Evolutionary conservation across 2,888 invertebrate genomes (phyloP), one percentile per base, ranked within the genome.

Genomic region (Zele albiditarsus): DNA sequence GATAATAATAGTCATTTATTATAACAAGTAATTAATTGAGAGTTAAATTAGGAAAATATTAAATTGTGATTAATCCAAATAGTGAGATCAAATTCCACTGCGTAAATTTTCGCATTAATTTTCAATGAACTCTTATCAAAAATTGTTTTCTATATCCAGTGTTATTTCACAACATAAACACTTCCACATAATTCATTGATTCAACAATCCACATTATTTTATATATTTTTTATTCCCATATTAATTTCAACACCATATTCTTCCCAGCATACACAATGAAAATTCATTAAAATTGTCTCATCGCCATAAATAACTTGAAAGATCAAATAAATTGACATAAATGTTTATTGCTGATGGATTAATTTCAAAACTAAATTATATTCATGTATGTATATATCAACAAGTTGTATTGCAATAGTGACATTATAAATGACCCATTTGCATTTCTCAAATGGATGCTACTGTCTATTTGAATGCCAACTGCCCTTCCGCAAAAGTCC

Each of bases 381-480:
- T 62, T 28, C 6, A 31, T 62, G 28, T 28, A 27, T 60, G n/a
- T 25, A 31, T 27, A 10, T n/a, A 28, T 16, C 12, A 42, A 57
- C 25, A 20, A 70, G 38, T 57, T 76, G 79, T 72, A 79, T 78
- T 78, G 77, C 75, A 68, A 31, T 65, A 74, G 74, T 71, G 76
- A 76, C 58, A 78, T 80, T 79, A 78, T 80, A 80, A 78, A 79
- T 80, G 76, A 78, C 68, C 76, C 79, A 80, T 80, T 78, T 73
- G 76, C 76, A 80, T 78, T 76, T 71, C 68, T 20, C 53, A 58
- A 76, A 80, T 75, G 77, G 78, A 78, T 75, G 79, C 78, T 76
- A 80, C 79, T 76, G 79, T 78, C 77, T 75, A 78, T 79, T 79
- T 76, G 71, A 78, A 77, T 78, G 70, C 77, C 77, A 74, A 78